Conservation (phyloP, 2,113 vertebrate genomes). For the Eubucco bourcierii region DNA sequence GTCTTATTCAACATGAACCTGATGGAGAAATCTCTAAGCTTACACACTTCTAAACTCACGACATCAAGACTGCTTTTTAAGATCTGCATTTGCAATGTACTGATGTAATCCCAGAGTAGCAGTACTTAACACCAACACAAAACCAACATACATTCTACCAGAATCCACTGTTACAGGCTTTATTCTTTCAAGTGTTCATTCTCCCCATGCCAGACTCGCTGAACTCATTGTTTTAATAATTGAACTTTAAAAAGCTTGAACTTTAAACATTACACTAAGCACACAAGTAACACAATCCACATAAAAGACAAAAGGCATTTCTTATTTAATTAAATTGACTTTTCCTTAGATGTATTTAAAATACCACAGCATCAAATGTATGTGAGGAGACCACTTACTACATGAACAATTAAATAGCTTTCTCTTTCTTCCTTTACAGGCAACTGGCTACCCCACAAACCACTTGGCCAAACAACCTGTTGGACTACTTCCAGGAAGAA, state of each 20-base stretch:
- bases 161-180: background rate
- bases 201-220: background rate
- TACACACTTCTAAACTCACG: background rate
- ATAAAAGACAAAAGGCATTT: constrained; percentile 48
- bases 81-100: background rate
- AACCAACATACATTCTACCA: background rate
- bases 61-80: background rate
- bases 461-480: constrained; percentile 50
- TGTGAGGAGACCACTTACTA: background rate
- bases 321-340: constrained; percentile 51
- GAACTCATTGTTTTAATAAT: constrained; percentile 40
- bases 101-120: background rate
- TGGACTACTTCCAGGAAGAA: constrained; percentile 37
- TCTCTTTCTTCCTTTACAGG: constrained; percentile 27
- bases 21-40: background rate
- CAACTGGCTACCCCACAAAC: constrained; percentile 27
- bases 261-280: constrained; percentile 5
- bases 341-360: constrained; percentile 43
- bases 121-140: background rate
- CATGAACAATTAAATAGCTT: constrained; percentile 31
- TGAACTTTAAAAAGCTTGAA: background rate
- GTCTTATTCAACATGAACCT: background rate
- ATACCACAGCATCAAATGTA: constrained; percentile 49
- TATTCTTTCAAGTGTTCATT: background rate
- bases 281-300: constrained; percentile 28